Base-by-base conservation (phyloP, 2,888 invertebrate genomes). In the Stictocephala bisonia region DNA sequence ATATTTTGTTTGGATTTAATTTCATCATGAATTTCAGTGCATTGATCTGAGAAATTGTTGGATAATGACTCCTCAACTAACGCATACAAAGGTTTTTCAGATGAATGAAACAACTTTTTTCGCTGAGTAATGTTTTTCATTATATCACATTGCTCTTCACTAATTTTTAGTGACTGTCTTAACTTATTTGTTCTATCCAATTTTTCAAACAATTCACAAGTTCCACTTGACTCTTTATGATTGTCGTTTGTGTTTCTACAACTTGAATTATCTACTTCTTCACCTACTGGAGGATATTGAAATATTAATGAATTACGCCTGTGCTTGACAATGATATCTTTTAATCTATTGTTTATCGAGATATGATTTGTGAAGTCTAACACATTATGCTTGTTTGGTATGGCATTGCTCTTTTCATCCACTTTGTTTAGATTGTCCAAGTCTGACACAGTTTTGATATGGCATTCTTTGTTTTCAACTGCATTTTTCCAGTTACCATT, bases 131-230 rank as follows among this genome's bases (percentile, higher is more conserved):
- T 60, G 13, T 60, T 60, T 35, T 11, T 60, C 40, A 60, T 35
- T 22, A 35, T 22, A 29, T 60, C 40, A 60, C 13, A 22, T 35
- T 29, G 15, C 1, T 29, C 4, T 15, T 35, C 60, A 31, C 9
- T 60, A 13, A 20, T 11, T 60, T 60, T 60, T n/a, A 60, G 13
- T n/a, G 60, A 60, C 22, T 60, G 41, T 40, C 69, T 53, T 15
- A 69, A 9, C 40, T 24, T 53, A 7, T 69, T 69, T 11, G 53
- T 56, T 26, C 53, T 13, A 2, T 71, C 58, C 6, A 71, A 27
- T 44, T 44, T 71, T 20, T 27, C 18, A 18, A 41, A 20, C 20
- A 71, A 31, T 58, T 71, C 70, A 11, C 41, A 44, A 20, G 18
- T 22, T 41, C 26, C 24, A 7, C 20, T 26, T 22, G 40, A 22